Base-by-base conservation (phyloP, 1,140 invertebrate species). In the Teleopsis dalmanni region DNA sequence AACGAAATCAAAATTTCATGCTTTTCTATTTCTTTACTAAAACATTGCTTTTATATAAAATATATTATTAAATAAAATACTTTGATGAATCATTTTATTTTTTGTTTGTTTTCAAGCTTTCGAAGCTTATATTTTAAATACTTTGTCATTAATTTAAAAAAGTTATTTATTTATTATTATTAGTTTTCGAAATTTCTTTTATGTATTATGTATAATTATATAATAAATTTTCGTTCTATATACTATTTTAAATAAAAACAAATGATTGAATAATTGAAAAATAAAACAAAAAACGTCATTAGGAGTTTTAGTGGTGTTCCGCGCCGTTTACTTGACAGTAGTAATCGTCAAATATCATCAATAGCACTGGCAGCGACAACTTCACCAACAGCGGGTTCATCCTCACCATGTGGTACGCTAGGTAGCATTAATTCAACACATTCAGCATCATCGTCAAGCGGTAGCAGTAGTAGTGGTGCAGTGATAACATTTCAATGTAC, bases 321-420 rank as follows among this genome's bases (percentile, higher is more conserved):
- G 29, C 61, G 68, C 40, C 67, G 68, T n/a, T 55, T 71, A 13
- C 60, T 70, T 11, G 68, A 71, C 43, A 54, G 58, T 46, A 62
- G 55, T 52, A 54, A 55, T 51, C 46, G 56, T 21, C 54, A 55
- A 38, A 47, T 57, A 35, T 48, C 52, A 45, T 50, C 55, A 47
- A 42, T 50, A 23, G 43, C 47, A 47, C 50, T 22, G 14, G 22
- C 48, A 42, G 37, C 51, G 48, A 35, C 50, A 55, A 42, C 51
- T 52, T 35, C 52, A 33, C 54, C 34, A 42, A 18, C 29, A 10
- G 26, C 25, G 27, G 33, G 44, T 9, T 57, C 51, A 16, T 59
- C 42, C 31, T 65, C 64, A 7, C 62, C 65, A 0, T 61, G 57
- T 22, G 65, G 65, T 21, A 67, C 65, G 1, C 37, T 67, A 47